Conservation (phyloP, 2,888 invertebrate species). For the Hedya salicella region DNA sequence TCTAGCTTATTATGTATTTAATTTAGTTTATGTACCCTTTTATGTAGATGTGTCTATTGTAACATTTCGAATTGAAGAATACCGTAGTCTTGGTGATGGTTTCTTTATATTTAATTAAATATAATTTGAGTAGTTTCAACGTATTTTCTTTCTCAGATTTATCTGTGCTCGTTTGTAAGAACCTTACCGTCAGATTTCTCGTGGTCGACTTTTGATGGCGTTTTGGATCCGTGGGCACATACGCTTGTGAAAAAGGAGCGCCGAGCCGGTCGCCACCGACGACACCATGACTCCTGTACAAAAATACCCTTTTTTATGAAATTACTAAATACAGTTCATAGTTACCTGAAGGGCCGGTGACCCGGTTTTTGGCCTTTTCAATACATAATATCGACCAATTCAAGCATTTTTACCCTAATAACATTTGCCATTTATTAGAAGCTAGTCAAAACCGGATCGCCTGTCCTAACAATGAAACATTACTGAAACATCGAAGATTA, state of each 20-base stretch:
- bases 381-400: too few relatives aligned
- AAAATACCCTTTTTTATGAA: slow-evolving; percentile 45
- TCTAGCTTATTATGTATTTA: slow-evolving; percentile 65
- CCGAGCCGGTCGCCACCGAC: slow-evolving; percentile 84
- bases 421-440: too few relatives aligned
- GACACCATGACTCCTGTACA: slow-evolving; percentile 87
- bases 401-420: too few relatives aligned
- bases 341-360: too few relatives aligned
- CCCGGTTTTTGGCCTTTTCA: too few relatives aligned
- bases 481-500: too few relatives aligned
- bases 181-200: slow-evolving; percentile 79
- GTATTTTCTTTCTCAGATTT: slow-evolving; percentile 45
- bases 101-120: slow-evolving; percentile 62
- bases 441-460: too few relatives aligned
- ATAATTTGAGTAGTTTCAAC: slow-evolving; percentile 56
- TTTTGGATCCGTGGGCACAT: slow-evolving; percentile 75
- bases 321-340: background rate
- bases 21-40: slow-evolving; percentile 50
- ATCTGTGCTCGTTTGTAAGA: slow-evolving; percentile 35
- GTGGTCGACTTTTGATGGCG: slow-evolving; percentile 72
- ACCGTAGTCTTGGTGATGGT: slow-evolving; percentile 79
- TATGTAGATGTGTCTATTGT: slow-evolving; percentile 45
- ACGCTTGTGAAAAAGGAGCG: slow-evolving; percentile 76
- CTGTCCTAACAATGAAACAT: too few relatives aligned
- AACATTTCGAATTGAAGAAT: slow-evolving; percentile 62